phyloP scores from a whole-genome alignment of 37 sponge, comb jelly and placozoan species.

The Amphimedon queenslandica region DNA sequence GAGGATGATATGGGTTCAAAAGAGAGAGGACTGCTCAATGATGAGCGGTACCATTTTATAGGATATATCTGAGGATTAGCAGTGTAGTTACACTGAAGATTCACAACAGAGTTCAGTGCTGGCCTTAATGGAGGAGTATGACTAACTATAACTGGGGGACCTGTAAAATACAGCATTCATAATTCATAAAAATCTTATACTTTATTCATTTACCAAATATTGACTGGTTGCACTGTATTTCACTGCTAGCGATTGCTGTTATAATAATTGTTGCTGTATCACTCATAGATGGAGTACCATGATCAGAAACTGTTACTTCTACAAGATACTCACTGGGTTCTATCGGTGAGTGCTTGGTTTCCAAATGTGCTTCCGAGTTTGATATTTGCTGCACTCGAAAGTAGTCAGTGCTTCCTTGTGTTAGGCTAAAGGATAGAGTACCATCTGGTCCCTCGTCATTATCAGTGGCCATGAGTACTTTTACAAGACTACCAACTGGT shows the following conservation, averaged over 20 bases:
- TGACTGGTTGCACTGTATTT: too few species aligned
- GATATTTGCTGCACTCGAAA: conserved; percentile 16
- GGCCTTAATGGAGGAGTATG: neutral
- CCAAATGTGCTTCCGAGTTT: conserved; percentile 4
- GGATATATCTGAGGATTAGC: conserved; percentile 18
- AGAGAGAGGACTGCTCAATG: neutral
- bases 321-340: conserved; percentile 23
- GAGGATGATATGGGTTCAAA: neutral
- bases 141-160: conserved; percentile 16
- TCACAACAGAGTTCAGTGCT: conserved; percentile 10
- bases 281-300: conserved; percentile 17
- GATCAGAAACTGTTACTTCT: conserved; percentile 29
- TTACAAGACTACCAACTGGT: conserved; percentile 18
- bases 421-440: conserved; percentile 19
- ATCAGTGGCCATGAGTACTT: conserved; percentile 27
- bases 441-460: conserved; percentile 42
- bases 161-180: conserved; percentile 1
- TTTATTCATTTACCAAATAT: conserved; percentile 16
- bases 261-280: conserved; percentile 15
- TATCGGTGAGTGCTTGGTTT: conserved; percentile 11
- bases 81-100: conserved; percentile 20
- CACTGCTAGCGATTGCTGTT: conserved; percentile 23
- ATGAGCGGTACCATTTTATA: neutral
- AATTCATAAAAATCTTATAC: neutral
- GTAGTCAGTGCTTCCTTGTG: conserved; percentile 43